These are phyloP conservation scores for Exaiptasia diaphana DNA, from an alignment of 64 coral and sea anemone genomes.

Conservation along the genomic window DNA sequence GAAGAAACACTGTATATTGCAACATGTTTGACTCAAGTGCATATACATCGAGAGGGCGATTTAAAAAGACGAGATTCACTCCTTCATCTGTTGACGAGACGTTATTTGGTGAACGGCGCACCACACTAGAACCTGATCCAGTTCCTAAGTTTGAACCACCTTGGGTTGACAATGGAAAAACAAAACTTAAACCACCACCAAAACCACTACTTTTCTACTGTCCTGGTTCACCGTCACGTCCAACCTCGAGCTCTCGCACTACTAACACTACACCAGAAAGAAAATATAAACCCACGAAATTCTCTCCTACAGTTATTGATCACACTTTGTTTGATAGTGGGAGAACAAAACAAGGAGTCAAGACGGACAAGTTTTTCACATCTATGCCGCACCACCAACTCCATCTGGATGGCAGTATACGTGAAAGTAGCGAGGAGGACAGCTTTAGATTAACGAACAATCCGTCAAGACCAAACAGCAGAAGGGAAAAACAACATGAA, in stretches of 20 bases:
- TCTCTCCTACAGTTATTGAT: constrained; percentile 66
- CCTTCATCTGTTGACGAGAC: constrained; percentile 69
- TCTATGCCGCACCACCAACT: background rate
- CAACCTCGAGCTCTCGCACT: background rate
- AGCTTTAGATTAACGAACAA: too few species aligned
- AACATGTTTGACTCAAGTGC: background rate
- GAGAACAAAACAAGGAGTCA: constrained; percentile 57
- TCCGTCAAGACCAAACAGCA: too few species aligned
- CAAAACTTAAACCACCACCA: constrained; percentile 43
- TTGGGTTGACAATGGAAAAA: constrained; percentile 71
- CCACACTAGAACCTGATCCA: constrained; percentile 43
- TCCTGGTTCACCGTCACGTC: constrained; percentile 23
- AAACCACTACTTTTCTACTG: constrained; percentile 85
- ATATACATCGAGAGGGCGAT: background rate
- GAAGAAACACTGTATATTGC: too few species aligned
- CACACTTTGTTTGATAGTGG: constrained; percentile 75
- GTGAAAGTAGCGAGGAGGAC: too few species aligned
- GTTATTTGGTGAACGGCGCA: constrained; percentile 72
- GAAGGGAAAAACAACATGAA: too few species aligned
- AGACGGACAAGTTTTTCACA: background rate
- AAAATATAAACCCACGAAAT: constrained; percentile 68
- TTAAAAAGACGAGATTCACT: constrained; percentile 34
- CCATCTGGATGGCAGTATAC: background rate
- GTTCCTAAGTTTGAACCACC: constrained; percentile 72
- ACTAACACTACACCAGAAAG: constrained; percentile 9